Percentiles rank a stretch among this genome's conserved stretches.
Evolutionary conservation across 2,888 invertebrate genomes (phyloP).

Genomic region (Folsomia candida): DNA sequence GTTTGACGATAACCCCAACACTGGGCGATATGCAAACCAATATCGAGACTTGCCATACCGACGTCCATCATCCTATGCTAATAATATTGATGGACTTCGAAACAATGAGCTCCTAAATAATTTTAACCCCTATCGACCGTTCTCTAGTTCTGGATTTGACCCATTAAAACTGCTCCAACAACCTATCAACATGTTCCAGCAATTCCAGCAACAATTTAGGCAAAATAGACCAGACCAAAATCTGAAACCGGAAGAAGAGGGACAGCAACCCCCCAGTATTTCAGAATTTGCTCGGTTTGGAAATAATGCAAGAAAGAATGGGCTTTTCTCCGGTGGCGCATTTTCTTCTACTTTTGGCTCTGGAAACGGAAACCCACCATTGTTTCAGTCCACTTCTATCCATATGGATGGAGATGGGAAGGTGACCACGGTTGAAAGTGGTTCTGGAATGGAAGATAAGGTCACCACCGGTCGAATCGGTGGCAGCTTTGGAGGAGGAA

Average conservation of each 20-base stretch:
- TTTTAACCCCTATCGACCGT: not conserved
- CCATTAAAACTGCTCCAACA: not conserved
- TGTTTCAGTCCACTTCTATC: conserved; percentile 15
- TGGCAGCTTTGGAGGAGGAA: conserved; percentile 9
- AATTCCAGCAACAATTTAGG: conserved; percentile 6
- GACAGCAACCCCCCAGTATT: conserved; percentile 1
- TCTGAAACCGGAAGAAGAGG: not conserved
- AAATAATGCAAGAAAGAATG: not conserved
- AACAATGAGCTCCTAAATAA: too few relatives aligned
- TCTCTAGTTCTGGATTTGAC: conserved; percentile 4
- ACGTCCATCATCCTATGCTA: not conserved
- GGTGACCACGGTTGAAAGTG: conserved; percentile 30
- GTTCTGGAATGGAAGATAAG: conserved; percentile 25
- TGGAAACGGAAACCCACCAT: conserved; percentile 15
- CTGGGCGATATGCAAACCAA: not conserved
- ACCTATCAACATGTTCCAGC: conserved; percentile 2
- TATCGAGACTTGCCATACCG: not conserved
- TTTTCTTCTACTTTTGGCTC: conserved; percentile 21
- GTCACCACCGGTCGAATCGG: conserved; percentile 18
- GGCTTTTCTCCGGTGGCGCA: conserved; percentile 8
- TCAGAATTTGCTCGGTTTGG: conserved; percentile 33
- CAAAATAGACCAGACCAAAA: conserved; percentile 13
- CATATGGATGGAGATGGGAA: conserved; percentile 25
- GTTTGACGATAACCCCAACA: not conserved
- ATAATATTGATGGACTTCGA: too few relatives aligned